Evolutionary conservation across 1,140 invertebrate species (phyloP).

Genomic region (Trigoniulus corallinus): DNA sequence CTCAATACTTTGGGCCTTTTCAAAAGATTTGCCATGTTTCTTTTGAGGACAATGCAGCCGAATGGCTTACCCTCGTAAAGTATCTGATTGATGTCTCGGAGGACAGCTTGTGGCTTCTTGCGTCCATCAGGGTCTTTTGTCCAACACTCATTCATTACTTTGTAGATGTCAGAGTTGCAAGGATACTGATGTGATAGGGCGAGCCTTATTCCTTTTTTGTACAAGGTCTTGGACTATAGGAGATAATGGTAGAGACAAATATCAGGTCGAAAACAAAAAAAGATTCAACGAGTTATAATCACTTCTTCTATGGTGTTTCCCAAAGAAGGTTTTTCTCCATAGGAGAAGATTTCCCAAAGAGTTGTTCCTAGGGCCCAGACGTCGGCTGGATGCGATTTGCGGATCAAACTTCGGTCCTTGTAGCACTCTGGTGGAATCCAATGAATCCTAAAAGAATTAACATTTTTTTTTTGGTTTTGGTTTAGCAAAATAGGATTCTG

Average conservation of each 20-base stretch:
- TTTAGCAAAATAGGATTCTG: neutral
- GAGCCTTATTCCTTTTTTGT: conserved; percentile 48
- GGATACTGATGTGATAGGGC: too few relatives aligned
- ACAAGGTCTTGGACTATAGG: conserved; percentile 21
- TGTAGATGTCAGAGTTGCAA: conserved; percentile 66
- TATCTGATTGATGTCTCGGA: conserved; percentile 65
- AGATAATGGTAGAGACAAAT: too few relatives aligned
- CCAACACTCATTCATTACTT: conserved; percentile 79
- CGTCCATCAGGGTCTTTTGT: conserved; percentile 44
- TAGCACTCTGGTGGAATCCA: conserved; percentile 73
- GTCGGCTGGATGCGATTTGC: conserved; percentile 45
- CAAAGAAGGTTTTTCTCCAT: conserved; percentile 31
- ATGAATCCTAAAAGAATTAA: conserved; percentile 42
- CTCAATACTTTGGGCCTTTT: too few relatives aligned
- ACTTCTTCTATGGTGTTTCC: too few relatives aligned
- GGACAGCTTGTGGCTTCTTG: conserved; percentile 59
- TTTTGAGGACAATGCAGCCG: too few relatives aligned
- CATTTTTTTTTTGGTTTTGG: neutral
- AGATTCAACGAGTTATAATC: too few relatives aligned
- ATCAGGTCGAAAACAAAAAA: too few relatives aligned
- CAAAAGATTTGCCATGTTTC: too few relatives aligned
- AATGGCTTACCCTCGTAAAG: conserved; percentile 53
- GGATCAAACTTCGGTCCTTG: conserved; percentile 42
- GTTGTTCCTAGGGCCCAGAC: conserved; percentile 80
- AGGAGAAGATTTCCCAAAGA: conserved; percentile 75